A percentile compares a stretch with the other conserved stretches of the same genome.
phyloP scores from a whole-genome alignment of 2,113 vertebrate genomes.

The Urocolius indicus region DNA sequence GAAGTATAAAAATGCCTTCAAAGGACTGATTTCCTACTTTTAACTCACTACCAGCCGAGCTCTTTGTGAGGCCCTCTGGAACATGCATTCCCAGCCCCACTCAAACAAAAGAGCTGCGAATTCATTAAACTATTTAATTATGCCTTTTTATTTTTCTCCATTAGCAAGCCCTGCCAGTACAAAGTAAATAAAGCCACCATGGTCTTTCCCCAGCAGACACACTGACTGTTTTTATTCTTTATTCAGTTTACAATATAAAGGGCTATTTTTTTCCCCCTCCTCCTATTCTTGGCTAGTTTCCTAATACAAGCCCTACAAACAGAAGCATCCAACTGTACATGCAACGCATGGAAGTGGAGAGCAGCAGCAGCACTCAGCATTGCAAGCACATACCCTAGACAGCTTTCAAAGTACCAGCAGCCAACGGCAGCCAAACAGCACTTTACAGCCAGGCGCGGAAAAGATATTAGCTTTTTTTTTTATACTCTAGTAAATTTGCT shows the following conservation, averaged over 20 bases:
- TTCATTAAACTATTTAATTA: slow-evolving; percentile 99
- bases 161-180: slow-evolving; percentile 86
- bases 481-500: slow-evolving; percentile 97
- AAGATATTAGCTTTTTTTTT: slow-evolving; percentile 95
- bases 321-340: slow-evolving; percentile 79
- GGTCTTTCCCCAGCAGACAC: slow-evolving; percentile 85
- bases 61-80: slow-evolving; percentile 85
- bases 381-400: slow-evolving; percentile 78
- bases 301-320: slow-evolving; percentile 78
- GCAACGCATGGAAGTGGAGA: slow-evolving; percentile 58
- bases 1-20: slow-evolving; percentile 98
- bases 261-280: slow-evolving; percentile 71
- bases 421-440: slow-evolving; percentile 80
- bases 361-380: slow-evolving; percentile 69
- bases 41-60: slow-evolving; percentile 86
- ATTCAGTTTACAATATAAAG: slow-evolving; percentile 85
- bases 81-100: slow-evolving; percentile 81
- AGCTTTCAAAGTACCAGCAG: slow-evolving; percentile 76
- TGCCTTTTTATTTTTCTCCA: slow-evolving; percentile 86
- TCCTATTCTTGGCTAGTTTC: slow-evolving; percentile 81
- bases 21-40: slow-evolving; percentile 95
- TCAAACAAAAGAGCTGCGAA: slow-evolving; percentile 91
- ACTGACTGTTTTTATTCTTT: slow-evolving; percentile 86
- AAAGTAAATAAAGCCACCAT: slow-evolving; percentile 86
- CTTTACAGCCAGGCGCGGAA: slow-evolving; percentile 83